These are phyloP conservation scores for Picathartes gymnocephalus DNA, from an alignment of 2,113 vertebrate genomes.

Conservation along the genomic window DNA sequence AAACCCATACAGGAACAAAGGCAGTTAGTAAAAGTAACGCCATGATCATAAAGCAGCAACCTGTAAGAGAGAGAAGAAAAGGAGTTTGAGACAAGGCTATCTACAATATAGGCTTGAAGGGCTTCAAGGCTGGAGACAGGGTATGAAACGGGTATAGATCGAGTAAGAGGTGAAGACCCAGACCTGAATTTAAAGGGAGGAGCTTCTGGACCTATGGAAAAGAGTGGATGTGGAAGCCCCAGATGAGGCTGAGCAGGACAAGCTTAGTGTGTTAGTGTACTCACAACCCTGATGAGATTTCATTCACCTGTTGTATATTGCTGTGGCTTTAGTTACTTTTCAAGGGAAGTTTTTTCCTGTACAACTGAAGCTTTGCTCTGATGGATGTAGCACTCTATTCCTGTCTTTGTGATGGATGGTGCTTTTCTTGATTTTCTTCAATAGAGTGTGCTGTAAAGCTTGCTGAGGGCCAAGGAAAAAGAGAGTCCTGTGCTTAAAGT, in stretches of 20 bases:
- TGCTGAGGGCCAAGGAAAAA: background rate
- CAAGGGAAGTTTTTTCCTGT: background rate
- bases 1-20: background rate
- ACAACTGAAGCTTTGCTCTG: background rate
- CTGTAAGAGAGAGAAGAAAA: accelerated
- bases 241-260: background rate
- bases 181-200: background rate
- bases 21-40: background rate
- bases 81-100: accelerated
- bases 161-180: accelerated
- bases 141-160: accelerated
- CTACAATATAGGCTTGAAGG: accelerated
- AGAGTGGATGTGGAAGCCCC: background rate
- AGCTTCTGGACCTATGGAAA: background rate
- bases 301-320: background rate
- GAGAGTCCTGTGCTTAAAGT: accelerated
- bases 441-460: accelerated
- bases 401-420: background rate
- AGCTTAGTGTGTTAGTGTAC: background rate
- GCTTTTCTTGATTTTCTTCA: accelerated
- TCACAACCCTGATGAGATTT: background rate
- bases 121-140: accelerated
- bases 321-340: background rate
- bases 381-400: background rate
- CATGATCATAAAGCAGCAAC: accelerated